Percentiles rank a stretch among this genome's conserved stretches.
Evolutionary conservation across 2,888 invertebrate species (phyloP).

Genomic region (Arrhopalites spinosus): DNA sequence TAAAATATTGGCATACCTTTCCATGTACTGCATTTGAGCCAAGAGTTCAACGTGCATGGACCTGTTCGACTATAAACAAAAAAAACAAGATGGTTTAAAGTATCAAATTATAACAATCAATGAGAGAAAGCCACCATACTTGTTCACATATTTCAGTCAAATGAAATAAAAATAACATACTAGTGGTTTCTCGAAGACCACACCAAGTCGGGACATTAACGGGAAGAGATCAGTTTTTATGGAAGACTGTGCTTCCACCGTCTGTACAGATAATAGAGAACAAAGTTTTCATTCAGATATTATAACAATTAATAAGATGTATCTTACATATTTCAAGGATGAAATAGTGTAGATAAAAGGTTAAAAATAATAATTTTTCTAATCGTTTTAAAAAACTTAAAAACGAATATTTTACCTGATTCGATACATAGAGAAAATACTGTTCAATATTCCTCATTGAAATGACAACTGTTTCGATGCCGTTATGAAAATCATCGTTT

Average conservation of each 20-base stretch:
- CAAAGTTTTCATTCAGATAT: too few relatives aligned
- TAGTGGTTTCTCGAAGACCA: slow-evolving; percentile 50
- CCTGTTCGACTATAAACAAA: slow-evolving; percentile 66
- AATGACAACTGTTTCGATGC: slow-evolving; percentile 77
- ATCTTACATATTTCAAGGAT: not conserved
- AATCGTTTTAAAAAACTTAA: too few relatives aligned
- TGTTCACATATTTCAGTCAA: too few relatives aligned
- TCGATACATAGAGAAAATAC: slow-evolving; percentile 77
- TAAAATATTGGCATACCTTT: too few relatives aligned
- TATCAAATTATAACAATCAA: not conserved
- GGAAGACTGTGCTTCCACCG: slow-evolving; percentile 48
- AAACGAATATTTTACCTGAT: slow-evolving; percentile 67
- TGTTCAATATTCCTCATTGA: slow-evolving; percentile 82
- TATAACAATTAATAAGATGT: not conserved
- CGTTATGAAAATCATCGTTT: slow-evolving; percentile 92
- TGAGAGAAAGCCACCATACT: too few relatives aligned
- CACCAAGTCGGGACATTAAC: slow-evolving; percentile 50
- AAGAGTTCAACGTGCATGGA: slow-evolving; percentile 75
- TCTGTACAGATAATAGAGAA: slow-evolving; percentile 45
- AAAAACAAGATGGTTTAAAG: slow-evolving; percentile 5
- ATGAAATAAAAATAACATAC: too few relatives aligned
- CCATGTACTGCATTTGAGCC: slow-evolving; percentile 67
- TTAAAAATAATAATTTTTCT: too few relatives aligned
- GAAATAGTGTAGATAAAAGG: too few relatives aligned
- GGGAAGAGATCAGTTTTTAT: slow-evolving; percentile 49